Evolutionary conservation across 2,888 invertebrate species (phyloP), one percentile per base, ranked within the genome.

Genomic region (Drosophila putrida): DNA sequence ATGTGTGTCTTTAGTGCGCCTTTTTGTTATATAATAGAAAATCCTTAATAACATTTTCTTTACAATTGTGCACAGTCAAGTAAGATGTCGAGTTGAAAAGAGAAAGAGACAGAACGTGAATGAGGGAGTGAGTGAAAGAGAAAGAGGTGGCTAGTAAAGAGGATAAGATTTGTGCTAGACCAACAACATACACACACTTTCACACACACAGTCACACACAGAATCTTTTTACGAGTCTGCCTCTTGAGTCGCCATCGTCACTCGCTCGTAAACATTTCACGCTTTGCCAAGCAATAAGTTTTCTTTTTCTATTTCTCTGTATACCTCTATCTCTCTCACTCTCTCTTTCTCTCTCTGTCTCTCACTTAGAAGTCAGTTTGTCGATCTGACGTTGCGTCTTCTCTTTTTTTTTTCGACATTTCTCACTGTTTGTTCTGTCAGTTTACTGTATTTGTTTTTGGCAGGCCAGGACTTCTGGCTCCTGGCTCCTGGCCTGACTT

Each of bases 11-110:
- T 82, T 82, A 82, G 87, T 80, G 75, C 55, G 88, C 82, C 82
- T 80, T 84, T 88, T 87, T 90, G 75, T 82, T 88, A 82, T 85
- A 84, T 85, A 90, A 87, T 83, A 85, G 85, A 90, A 90, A 90
- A 90, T 82, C 90, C 90, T 88, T 89, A 89, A 89, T 89, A 90
- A 90, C 89, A 90, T 90, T 89, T 90, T 87, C 88, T 87, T 87
- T 82, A 79, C 82, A 78, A 86, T 89, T 88, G 71, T 73, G 77
- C 68, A 67, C 43, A 53, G 59, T 44, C 51, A 28, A 41, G 61
- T 43, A 47, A 64, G 72, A 60, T 55, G 58, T 47, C 20, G 46
- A 60, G 60, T 41, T 44, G 46, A 47, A 62, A 27, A 57, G 63
- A 60, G 59, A n/a, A 13, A 49, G 47, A 33, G 33, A 55, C 0